phyloP scores from a whole-genome alignment of 2,113 vertebrate species.

The Mustela lutreola region DNA sequence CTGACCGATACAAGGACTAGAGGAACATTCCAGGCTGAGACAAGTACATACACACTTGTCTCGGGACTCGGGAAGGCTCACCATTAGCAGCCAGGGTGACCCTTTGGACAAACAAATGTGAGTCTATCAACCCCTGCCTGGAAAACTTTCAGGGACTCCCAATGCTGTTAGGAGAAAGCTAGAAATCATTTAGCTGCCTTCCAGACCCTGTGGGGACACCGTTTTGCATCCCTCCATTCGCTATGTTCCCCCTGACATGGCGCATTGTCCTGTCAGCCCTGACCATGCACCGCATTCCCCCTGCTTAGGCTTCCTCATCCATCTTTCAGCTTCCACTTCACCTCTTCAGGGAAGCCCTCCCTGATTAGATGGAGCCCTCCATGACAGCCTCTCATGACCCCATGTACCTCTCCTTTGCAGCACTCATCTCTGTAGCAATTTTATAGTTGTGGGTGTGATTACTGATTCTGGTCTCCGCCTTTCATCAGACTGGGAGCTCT shows the following conservation, averaged over 20 bases:
- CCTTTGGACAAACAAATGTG: neutral
- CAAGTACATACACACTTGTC: neutral
- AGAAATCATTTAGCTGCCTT: neutral
- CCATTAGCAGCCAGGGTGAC: neutral
- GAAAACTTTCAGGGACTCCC: neutral
- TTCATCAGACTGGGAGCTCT: fast-evolving
- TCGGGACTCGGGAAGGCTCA: neutral
- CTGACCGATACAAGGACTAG: neutral
- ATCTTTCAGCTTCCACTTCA: neutral
- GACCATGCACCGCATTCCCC: fast-evolving
- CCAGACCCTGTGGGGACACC: neutral
- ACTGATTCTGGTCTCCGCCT: neutral
- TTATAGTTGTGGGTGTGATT: neutral
- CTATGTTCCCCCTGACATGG: fast-evolving
- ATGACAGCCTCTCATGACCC: neutral
- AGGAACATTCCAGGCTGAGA: neutral
- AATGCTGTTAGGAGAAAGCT: neutral
- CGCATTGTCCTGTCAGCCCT: neutral
- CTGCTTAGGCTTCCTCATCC: neutral
- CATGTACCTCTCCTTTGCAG: neutral
- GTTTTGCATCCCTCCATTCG: fast-evolving
- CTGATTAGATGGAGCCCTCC: neutral
- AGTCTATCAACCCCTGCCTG: neutral
- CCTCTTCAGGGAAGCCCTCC: neutral
- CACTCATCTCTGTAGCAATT: fast-evolving